phyloP scores from a whole-genome alignment of 1,140 invertebrate genomes.

The Sarcophaga bullata region DNA sequence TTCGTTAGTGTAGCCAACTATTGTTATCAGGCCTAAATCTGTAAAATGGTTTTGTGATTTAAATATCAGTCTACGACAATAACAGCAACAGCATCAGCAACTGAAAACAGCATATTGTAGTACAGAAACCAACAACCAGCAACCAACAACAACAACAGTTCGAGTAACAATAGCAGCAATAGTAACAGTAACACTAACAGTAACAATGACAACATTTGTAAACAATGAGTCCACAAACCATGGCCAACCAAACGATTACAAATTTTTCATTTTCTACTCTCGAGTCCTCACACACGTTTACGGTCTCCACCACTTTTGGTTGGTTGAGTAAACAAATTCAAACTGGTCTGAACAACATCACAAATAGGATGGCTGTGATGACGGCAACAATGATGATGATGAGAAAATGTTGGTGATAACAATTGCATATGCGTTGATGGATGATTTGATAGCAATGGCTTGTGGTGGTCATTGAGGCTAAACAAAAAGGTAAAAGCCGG shows the following conservation, averaged over 20 bases:
- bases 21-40: background rate
- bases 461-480: too few relatives aligned
- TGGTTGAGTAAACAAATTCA: background rate
- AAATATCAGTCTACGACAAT: background rate
- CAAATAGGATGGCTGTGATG: background rate
- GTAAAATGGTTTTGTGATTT: constrained; percentile 14
- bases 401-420: background rate
- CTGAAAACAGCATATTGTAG: too few relatives aligned
- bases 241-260: constrained; percentile 20
- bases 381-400: background rate
- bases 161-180: background rate
- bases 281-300: background rate
- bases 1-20: background rate
- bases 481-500: background rate
- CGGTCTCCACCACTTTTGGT: background rate
- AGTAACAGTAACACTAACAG: background rate
- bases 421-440: background rate
- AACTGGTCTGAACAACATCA: background rate
- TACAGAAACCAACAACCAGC: too few relatives aligned
- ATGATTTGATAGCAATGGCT: background rate
- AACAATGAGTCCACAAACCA: background rate
- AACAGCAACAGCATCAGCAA: background rate
- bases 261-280: background rate
- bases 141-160: background rate
- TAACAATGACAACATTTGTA: background rate